Evolutionary conservation across 2,113 vertebrate species (phyloP), one percentile per base, ranked within the genome.

Genomic region (Apistogramma diplotaenia): DNA sequence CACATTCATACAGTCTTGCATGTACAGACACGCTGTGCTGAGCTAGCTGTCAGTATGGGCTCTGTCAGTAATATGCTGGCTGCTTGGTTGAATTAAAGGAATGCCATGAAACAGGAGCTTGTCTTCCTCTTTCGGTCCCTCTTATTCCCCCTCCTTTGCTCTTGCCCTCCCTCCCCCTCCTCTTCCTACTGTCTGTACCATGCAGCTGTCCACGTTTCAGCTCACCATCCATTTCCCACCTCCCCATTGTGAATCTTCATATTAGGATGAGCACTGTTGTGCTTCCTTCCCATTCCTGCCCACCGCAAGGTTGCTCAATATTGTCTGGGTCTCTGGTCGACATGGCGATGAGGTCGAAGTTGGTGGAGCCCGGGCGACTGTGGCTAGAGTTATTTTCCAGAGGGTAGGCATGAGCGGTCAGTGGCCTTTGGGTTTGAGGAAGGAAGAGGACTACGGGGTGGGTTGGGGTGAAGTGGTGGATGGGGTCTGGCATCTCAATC

Each of bases 61-160:
- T 65, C 83, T 88, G 82, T 89, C 83, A 85, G 83, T 89, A 86
- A 90, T 92, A 81, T 89, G 72, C 78, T 77, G 79, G 78, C 59
- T 90, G 87, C 86, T 88, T 89, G 83, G 82, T 88, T 89, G 85
- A 85, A 89, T 92, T 73, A 76, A 78, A 93, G 92, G 91, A 93
- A 93, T 94, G 88, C 78, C 83, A 62, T 92, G 89, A 93, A 93
- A 93, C 78, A 82, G 53, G 86, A 94, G 73, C 85, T 84, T 15
- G 62, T 82, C 72, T 74, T 84, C 78, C 72, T 62, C 56, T 53
- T 43, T 74, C 40, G 58, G 54, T 65, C 67, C 74, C 53, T 59
- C 80, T 82, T 71, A 53, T 59, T 57, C 74, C 76, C 10, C 46
- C 19, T 25, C 65, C 29, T 21, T 54, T 70, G 65, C 76, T 59